Percentiles rank a stretch among this genome's conserved stretches.
phyloP scores from a whole-genome alignment of 2,113 vertebrate species.

The Hassar affinis region DNA sequence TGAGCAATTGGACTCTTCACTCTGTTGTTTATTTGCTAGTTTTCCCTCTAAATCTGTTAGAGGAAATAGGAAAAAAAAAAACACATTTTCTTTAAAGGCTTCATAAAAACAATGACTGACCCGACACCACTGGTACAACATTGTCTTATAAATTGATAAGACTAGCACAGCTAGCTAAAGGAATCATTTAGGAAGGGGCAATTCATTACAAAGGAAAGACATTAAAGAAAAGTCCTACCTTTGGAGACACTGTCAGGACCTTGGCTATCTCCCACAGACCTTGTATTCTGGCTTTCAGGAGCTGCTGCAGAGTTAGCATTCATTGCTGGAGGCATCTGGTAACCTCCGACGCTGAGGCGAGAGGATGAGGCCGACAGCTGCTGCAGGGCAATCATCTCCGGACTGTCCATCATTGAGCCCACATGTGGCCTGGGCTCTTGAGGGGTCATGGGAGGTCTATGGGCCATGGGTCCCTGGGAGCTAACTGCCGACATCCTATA shows the following conservation, averaged over 20 bases:
- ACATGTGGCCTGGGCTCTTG: constrained; percentile 77
- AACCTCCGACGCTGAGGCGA: constrained; percentile 71
- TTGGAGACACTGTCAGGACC: constrained; percentile 58
- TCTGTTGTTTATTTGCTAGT: constrained; percentile 40
- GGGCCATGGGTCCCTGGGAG: constrained; percentile 54
- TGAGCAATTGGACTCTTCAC: constrained; percentile 39
- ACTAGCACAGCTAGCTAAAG: neutral
- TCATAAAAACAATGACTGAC: neutral
- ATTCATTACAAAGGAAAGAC: constrained; percentile 1
- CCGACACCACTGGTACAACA: neutral
- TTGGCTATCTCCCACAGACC: constrained; percentile 25
- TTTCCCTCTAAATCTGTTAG: constrained; percentile 57
- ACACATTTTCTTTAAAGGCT: neutral
- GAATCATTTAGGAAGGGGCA: neutral
- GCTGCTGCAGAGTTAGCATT: constrained; percentile 64
- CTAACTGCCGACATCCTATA: constrained; percentile 71
- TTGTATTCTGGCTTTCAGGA: constrained; percentile 52
- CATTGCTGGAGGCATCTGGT: constrained; percentile 63
- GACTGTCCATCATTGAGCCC: constrained; percentile 96
- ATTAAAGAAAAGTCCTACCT: constrained; percentile 59
- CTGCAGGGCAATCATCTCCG: constrained; percentile 98
- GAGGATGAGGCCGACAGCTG: constrained; percentile 88
- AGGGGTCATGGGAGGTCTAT: constrained; percentile 50
- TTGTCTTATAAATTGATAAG: neutral
- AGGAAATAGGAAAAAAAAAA: constrained; percentile 24